Conservation (phyloP, 1,140 invertebrate genomes). For the Drosophila subpulchrella region DNA sequence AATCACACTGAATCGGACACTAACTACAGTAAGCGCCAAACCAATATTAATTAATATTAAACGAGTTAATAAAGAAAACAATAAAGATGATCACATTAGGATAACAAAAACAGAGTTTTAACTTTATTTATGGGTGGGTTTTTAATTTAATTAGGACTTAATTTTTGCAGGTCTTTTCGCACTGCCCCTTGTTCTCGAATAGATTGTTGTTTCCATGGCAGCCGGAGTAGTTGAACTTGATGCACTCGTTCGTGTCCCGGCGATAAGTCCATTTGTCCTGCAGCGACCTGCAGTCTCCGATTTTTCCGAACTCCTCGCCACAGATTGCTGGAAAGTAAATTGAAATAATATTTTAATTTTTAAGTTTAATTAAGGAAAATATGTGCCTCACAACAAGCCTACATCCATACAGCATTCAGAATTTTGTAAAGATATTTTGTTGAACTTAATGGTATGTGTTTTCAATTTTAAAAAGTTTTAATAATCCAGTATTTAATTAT, state of each 20-base stretch:
- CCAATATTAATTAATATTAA: slow-evolving; percentile 64
- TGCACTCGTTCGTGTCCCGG: slow-evolving; percentile 51
- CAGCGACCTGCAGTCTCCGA: slow-evolving; percentile 29
- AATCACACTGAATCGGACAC: slow-evolving; percentile 45
- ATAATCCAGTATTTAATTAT: no score
- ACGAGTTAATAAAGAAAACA: slow-evolving; percentile 66
- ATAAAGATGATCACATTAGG: slow-evolving; percentile 66
- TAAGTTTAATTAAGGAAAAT: background rate
- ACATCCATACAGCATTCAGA: no score
- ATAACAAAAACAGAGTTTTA: slow-evolving; percentile 11
- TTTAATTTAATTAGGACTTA: background rate
- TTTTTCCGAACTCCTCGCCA: slow-evolving; percentile 55
- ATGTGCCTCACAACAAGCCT: no score
- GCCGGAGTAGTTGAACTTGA: slow-evolving; percentile 90
- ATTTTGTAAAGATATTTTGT: no score
- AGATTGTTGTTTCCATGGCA: slow-evolving; percentile 93
- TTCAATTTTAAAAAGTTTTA: no score
- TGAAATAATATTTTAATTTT: background rate
- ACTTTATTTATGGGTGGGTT: slow-evolving; percentile 48
- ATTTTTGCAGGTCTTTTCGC: slow-evolving; percentile 86
- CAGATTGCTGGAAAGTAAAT: slow-evolving; percentile 40
- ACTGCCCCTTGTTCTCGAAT: slow-evolving; percentile 88
- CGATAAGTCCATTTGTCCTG: slow-evolving; percentile 48
- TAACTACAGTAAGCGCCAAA: slow-evolving; percentile 47
- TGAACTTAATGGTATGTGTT: no score